Evolutionary conservation across 2,113 vertebrate genomes (phyloP), one percentile per base, ranked within the genome.

Genomic region (Gavia stellata): DNA sequence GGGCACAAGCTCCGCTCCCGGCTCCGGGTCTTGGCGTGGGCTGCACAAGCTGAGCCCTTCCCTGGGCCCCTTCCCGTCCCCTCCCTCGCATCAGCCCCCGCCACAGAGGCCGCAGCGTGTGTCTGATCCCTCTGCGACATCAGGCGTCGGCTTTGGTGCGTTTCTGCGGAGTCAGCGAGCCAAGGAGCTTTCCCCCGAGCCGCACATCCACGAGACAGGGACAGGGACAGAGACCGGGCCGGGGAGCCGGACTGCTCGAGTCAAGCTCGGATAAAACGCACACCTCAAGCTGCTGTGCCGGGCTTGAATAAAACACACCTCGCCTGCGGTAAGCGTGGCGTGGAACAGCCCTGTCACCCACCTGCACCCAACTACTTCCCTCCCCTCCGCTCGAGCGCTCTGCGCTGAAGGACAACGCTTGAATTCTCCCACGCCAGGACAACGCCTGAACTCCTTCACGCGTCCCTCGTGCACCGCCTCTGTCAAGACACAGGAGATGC

Each of bases 51-150:
- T 62, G 12, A 92, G 50, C 50, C 56, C 56, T 66, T n/a, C 42
- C 61, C 53, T 9, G 44, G 19, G 73, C n/a, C 86, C 72, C 9
- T 4, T 28, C 45, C 66, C 20, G 1, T 1, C 49, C 44, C n/a
- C 40, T 59, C n/a, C 29, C 14, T 40, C 72, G n/a, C 50, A 7
- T 12, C 34, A 23, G 52, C 29, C 66, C 44, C 85, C 40, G 72
- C 0, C 0, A 52, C 44, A 0, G 0, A 81, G 42, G 53, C 68
- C 1, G 0, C 26, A 17, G 26, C 68, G 45, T 26, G 59, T 26
- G 86, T 18, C 65, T 15, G 34, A 52, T 14, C 73, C 42, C 0
- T 20, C n/a, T 5, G 14, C 29, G 17, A 24, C 5, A 0, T 16
- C 44, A 10, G 7, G 3, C 0, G 0, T 6, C 3, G 29, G 59